A percentile compares a stretch with the other conserved stretches of the same genome.
Conservation (phyloP, 2,113 vertebrate species). For the Mystacornis crossleyi region DNA sequence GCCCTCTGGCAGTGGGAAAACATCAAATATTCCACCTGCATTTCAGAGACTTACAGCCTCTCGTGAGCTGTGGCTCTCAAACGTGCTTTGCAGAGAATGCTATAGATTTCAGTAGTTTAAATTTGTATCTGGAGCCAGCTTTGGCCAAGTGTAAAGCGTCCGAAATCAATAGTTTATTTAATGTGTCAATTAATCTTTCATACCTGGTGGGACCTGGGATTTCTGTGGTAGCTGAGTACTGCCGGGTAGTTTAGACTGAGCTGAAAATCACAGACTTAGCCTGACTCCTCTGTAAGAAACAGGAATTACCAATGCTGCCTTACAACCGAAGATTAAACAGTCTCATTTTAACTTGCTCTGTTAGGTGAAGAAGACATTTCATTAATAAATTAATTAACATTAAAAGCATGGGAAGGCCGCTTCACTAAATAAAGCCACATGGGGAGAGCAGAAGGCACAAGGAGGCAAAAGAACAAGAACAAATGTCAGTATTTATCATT, state of each 20-base stretch:
- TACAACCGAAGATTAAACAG: background rate
- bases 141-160: slow-evolving; percentile 23
- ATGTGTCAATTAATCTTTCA: slow-evolving; percentile 54
- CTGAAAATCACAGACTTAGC: background rate
- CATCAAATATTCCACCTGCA: background rate
- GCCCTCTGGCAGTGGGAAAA: background rate
- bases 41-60: background rate
- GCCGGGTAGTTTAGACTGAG: background rate
- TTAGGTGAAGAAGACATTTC: background rate
- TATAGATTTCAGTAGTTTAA: slow-evolving; percentile 26
- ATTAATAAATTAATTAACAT: background rate
- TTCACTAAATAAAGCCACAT: background rate
- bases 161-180: slow-evolving; percentile 69
- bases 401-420: background rate
- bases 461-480: background rate
- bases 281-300: background rate
- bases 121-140: slow-evolving; percentile 36
- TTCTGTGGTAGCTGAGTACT: background rate
- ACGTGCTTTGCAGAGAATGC: slow-evolving; percentile 10
- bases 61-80: background rate
- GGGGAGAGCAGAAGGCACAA: background rate
- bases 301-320: background rate
- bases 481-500: background rate
- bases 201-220: background rate
- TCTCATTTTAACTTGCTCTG: accelerated